Conservation (phyloP, 1,140 invertebrate genomes). For the Drosophila oshimai region DNA sequence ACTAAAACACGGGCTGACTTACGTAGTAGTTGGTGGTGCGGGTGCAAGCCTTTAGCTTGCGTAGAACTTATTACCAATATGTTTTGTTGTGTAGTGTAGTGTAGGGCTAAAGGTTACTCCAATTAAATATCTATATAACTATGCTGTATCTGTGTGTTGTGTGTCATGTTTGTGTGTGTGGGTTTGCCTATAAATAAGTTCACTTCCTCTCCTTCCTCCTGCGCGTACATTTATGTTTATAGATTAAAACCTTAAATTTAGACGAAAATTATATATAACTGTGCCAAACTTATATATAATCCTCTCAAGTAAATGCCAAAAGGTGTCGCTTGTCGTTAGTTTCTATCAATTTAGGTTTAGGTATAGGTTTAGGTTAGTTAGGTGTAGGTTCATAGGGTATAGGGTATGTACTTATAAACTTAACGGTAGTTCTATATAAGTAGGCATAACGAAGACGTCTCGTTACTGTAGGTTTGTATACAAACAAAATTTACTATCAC, state of each 20-base stretch:
- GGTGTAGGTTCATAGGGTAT: slow-evolving; percentile 18
- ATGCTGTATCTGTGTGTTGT: slow-evolving; percentile 27
- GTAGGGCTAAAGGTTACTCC: slow-evolving; percentile 32
- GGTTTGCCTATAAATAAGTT: slow-evolving; percentile 52
- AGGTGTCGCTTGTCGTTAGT: slow-evolving; percentile 46
- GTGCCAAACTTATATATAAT: slow-evolving; percentile 61
- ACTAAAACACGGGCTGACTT: slow-evolving; percentile 79
- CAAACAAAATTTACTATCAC: slow-evolving; percentile 70
- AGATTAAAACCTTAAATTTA: slow-evolving; percentile 74
- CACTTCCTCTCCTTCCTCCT: slow-evolving; percentile 26
- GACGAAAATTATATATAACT: slow-evolving; percentile 72
- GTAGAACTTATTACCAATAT: slow-evolving; percentile 53
- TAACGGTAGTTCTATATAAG: slow-evolving; percentile 67
- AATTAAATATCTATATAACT: slow-evolving; percentile 75
- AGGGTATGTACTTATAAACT: slow-evolving; percentile 45
- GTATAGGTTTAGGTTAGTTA: slow-evolving; percentile 22
- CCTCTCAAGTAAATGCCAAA: slow-evolving; percentile 79
- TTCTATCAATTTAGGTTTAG: slow-evolving; percentile 41
- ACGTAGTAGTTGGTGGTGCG: slow-evolving; percentile 56
- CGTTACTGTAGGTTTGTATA: slow-evolving; percentile 24
- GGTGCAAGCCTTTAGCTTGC: slow-evolving; percentile 27
- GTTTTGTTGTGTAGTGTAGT: slow-evolving; percentile 5
- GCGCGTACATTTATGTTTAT: slow-evolving; percentile 34
- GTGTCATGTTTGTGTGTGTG: slow-evolving; percentile 7
- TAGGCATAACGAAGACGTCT: slow-evolving; percentile 53